Evolutionary conservation across 2,797 vertebrate species (phyloP), one percentile per base, ranked within the genome.

Genomic region (Babyrousa celebensis): DNA sequence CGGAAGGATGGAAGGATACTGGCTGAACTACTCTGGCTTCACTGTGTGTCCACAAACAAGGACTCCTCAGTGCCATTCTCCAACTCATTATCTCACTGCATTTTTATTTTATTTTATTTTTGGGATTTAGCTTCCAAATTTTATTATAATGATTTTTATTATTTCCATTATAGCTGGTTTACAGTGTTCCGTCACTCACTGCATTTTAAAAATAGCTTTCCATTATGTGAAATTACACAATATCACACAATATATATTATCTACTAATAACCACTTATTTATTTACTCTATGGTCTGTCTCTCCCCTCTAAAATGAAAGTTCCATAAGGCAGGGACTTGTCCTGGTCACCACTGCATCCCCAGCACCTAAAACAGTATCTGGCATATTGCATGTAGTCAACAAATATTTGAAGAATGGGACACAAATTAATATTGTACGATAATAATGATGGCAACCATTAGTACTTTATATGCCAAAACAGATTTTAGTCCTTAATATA

Each of bases 181-280:
- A 48, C 43, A 48, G 43, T 48, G 43, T 48, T 48, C 43, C 6
- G 7, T 48, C 9, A 48, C 43, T 48, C 43, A 48, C 43, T 32
- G 6, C 56, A 79, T 71, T 94, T 70, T 90, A 27, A 40, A 95
- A 97, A 93, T 32, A 91, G 18, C 58, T 92, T 70, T 89, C 94
- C 43, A 67, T 43, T 74, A 63, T 56, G 74, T 71, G 54, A 67
- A 92, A 82, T 88, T 91, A 84, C 52, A 95, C 88, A 91, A 71
- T 85, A 88, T 25, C 52, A 95, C n/a, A 78, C 20, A 85, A 36
- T 82, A 94, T 14, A 65, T 79, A 68, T 40, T 68, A 84, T 58
- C 20, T 79, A 92, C 16, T 54, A 77, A 58, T 75, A 54, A 62
- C 72, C 58, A 96, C 21, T 56, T 58, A 60, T 74, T 94, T 90